Conservation (phyloP, 2,113 vertebrate genomes). For the Accipiter cooperii region DNA sequence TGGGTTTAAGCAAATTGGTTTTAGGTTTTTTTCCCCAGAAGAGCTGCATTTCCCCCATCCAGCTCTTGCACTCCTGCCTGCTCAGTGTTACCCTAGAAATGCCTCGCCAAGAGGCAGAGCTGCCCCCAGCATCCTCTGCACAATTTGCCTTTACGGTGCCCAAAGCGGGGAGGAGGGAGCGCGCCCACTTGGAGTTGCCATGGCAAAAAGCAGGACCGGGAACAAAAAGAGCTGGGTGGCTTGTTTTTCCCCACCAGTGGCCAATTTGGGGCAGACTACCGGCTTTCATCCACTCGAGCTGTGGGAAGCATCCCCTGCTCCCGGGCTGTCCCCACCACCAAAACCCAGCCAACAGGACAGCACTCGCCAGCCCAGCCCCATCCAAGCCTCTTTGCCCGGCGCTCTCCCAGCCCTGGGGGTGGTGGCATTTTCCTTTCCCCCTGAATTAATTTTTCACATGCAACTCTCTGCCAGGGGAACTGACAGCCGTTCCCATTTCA, state of each 20-base stretch:
- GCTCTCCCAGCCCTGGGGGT: not conserved
- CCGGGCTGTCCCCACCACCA: not conserved
- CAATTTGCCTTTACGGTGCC: accelerated
- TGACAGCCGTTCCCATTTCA: not conserved
- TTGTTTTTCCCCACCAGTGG: accelerated
- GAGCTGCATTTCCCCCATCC: not conserved
- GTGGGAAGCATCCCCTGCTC: not conserved
- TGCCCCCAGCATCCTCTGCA: not conserved
- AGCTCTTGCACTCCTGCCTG: not conserved
- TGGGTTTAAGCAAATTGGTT: accelerated
- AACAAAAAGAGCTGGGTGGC: accelerated
- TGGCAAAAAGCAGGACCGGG: not conserved
- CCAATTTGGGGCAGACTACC: accelerated
- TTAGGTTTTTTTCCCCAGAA: too few species aligned
- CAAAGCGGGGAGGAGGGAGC: not conserved
- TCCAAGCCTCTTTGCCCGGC: accelerated
- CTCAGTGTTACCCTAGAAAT: accelerated
- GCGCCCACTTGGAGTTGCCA: accelerated
- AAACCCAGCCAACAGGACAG: not conserved
- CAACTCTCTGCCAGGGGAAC: not conserved
- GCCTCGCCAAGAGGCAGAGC: not conserved
- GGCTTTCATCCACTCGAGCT: accelerated
- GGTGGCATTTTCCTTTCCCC: not conserved
- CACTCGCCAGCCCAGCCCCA: accelerated
- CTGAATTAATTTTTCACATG: accelerated